Conservation (phyloP, 1,140 invertebrate genomes). For the Watersipora subatra region DNA sequence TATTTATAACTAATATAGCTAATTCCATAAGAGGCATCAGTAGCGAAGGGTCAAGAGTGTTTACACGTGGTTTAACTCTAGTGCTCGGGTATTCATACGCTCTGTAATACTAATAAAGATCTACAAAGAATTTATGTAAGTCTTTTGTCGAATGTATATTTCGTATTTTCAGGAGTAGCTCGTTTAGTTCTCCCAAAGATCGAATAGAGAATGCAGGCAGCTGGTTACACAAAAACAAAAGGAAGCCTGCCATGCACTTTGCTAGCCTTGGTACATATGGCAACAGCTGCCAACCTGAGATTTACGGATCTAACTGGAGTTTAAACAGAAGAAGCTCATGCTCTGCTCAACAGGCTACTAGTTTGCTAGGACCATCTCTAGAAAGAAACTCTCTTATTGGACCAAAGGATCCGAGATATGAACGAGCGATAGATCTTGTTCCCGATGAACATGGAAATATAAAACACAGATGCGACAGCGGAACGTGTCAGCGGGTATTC, state of each 20-base stretch:
- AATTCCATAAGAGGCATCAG: too few species aligned
- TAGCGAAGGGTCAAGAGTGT: too few species aligned
- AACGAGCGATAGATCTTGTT: not conserved
- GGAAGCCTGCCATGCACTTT: not conserved
- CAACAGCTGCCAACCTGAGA: too few species aligned
- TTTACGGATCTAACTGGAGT: not conserved
- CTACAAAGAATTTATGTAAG: too few species aligned
- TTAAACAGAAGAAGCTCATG: not conserved
- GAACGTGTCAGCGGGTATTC: conserved; percentile 66
- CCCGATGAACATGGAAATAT: not conserved
- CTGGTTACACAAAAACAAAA: not conserved
- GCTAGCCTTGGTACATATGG: not conserved
- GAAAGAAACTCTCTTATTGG: not conserved
- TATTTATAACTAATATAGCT: too few species aligned
- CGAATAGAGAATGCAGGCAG: not conserved
- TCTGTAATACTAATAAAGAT: too few species aligned
- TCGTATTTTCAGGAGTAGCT: too few species aligned
- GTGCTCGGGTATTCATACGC: too few species aligned
- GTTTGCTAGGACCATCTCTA: not conserved
- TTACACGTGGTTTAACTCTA: too few species aligned
- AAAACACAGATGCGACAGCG: conserved; percentile 70
- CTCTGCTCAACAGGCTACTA: not conserved
- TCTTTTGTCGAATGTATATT: too few species aligned
- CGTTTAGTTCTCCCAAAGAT: not conserved
- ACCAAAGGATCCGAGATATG: not conserved